Base-by-base conservation (phyloP, 1,140 invertebrate genomes). In the Hestina assimilis region DNA sequence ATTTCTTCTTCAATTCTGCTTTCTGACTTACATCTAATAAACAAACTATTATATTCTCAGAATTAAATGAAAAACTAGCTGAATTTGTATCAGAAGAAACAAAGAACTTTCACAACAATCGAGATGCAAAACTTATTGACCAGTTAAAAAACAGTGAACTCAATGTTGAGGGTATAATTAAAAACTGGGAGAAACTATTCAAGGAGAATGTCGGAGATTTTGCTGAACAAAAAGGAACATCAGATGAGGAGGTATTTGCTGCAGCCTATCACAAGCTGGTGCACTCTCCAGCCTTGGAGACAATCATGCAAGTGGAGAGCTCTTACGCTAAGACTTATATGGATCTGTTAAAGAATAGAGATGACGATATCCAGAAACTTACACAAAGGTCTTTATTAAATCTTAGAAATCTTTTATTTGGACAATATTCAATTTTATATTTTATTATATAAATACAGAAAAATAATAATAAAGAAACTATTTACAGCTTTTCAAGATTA, bases 181-280 rank as follows among this genome's bases (percentile, higher is more conserved):
- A 86, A 67, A 71, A 72, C 48, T 89, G 82, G 83, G 89, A 89
- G 64, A 87, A 83, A 47, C 53, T 72, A 1, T 88, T 89, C 50
- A 89, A 85, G 55, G 82, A 90, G 35, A 89, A 91, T 71, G 90
- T 90, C 1, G 75, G 90, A 4, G 92, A 92, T 62, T 92, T 92
- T 82, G 91, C 92, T 0, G 92, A 93, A 61, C 92, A 92, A 40
- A 92, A 93, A 51, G 92, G 93, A 29, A 91, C 93, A 0, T 93
- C 93, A 0, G 93, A 95, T 79, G 93, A 95, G 72, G 93, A 94
- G 76, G 83, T 95, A 11, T 94, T 95, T 89, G 93, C 94, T 12
- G 92, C 93, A 6, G 94, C 95, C 26, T 96, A 96, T 85, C 94
- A 96, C 76, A 92, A 92, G 69, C 79, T 96, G 28, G 94, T 96